Conservation (phyloP, 2,797 vertebrate species). For the Chiroxiphia lanceolata region DNA sequence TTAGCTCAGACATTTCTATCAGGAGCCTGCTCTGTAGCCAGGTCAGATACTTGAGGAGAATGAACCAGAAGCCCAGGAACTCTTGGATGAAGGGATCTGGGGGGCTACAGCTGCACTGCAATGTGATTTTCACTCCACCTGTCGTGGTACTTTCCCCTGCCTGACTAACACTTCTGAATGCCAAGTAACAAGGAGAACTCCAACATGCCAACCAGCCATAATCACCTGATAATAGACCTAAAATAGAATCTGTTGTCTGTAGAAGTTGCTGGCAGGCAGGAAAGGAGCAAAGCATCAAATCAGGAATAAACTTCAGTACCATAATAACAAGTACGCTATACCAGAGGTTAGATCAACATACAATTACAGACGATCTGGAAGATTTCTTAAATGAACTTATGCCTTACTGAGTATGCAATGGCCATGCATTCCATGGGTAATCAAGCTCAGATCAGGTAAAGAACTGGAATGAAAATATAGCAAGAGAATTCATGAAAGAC, state of each 20-base stretch:
- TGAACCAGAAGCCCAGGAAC: not conserved
- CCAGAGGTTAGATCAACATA: not conserved
- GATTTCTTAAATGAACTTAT: not conserved
- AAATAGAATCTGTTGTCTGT: not conserved
- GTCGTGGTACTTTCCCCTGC: not conserved
- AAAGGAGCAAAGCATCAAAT: not conserved
- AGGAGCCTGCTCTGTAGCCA: not conserved
- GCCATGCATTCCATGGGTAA: not conserved
- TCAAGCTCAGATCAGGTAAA: not conserved
- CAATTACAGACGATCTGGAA: not conserved
- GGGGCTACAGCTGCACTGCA: not conserved
- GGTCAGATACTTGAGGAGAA: not conserved
- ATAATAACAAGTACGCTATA: not conserved
- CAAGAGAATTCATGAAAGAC: not conserved
- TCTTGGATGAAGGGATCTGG: not conserved
- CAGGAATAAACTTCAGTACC: not conserved
- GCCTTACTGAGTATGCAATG: not conserved
- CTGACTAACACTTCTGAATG: not conserved
- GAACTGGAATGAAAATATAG: not conserved
- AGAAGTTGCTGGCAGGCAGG: not conserved
- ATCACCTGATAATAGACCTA: not conserved
- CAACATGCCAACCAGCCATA: not conserved
- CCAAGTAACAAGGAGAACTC: not conserved
- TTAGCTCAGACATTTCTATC: not conserved
- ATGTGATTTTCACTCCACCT: not conserved